Evolutionary conservation across 2,797 vertebrate genomes (phyloP).

Genomic region (Enteromius fasciolatus): DNA sequence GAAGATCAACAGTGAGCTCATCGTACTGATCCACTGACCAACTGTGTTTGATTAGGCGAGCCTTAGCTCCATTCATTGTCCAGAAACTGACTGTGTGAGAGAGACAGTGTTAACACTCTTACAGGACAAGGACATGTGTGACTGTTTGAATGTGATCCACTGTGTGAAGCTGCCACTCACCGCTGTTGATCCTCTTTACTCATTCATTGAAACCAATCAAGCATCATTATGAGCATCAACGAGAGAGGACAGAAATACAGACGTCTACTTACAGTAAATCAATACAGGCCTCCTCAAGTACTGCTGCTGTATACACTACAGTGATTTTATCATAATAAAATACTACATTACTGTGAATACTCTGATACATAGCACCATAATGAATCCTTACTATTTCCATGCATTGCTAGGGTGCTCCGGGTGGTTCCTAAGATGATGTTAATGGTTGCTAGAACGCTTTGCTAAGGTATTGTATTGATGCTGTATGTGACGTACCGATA

Average conservation of each 20-base stretch:
- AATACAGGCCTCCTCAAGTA: neutral
- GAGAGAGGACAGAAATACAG: neutral
- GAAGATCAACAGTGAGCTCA: constrained; percentile 16
- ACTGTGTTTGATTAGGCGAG: constrained; percentile 14
- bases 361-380: neutral
- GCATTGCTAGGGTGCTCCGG: neutral
- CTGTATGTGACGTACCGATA: too few relatives aligned
- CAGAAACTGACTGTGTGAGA: constrained; percentile 21
- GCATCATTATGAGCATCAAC: neutral
- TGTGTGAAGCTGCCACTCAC: constrained; percentile 33
- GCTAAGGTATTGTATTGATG: too few relatives aligned
- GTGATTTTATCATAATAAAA: neutral
- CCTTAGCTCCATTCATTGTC: constrained; percentile 21
- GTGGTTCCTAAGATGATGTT: neutral
- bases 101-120: constrained; percentile 33
- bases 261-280: neutral
- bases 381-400: neutral
- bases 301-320: neutral
- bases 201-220: constrained; percentile 17
- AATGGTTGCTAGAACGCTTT: neutral
- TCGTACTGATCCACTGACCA: neutral
- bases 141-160: constrained; percentile 31
- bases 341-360: neutral
- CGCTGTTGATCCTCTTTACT: constrained; percentile 14
- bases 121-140: constrained; percentile 18